Conservation (phyloP, 2,888 invertebrate genomes). For the Mythimna albipuncta region DNA sequence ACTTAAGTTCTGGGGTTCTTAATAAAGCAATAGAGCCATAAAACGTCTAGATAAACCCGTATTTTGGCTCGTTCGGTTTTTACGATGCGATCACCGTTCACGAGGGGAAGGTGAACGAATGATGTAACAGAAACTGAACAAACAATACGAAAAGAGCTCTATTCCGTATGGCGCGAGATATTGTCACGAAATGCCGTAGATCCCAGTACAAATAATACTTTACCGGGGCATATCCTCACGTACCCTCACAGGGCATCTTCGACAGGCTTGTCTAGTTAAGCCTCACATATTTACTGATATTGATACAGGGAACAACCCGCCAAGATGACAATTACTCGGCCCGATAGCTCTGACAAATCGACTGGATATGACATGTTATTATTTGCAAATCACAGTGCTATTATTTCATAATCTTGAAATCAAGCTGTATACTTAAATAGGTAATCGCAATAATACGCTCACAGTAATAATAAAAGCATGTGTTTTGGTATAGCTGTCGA, state of each 20-base stretch:
- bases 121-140: conserved; percentile 47
- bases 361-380: conserved; percentile 38
- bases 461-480: too few relatives aligned
- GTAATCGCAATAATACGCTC: too few relatives aligned
- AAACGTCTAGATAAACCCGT: conserved; percentile 48
- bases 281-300: conserved; percentile 82
- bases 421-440: too few relatives aligned
- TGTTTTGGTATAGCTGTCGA: too few relatives aligned
- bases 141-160: conserved; percentile 55
- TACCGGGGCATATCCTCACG: conserved; percentile 56
- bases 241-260: conserved; percentile 68
- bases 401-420: too few relatives aligned
- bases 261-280: conserved; percentile 70
- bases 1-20: conserved; percentile 50
- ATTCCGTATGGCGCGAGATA: conserved; percentile 53
- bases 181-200: conserved; percentile 55
- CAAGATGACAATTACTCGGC: conserved; percentile 80
- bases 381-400: neutral
- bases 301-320: conserved; percentile 75
- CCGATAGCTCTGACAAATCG: conserved; percentile 33
- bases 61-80: conserved; percentile 45
- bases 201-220: conserved; percentile 65
- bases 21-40: conserved; percentile 52
- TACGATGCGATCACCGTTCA: conserved; percentile 52
- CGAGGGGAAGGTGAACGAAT: conserved; percentile 53